These are phyloP conservation scores for Dinoponera quadriceps DNA, from an alignment of 1,140 invertebrate species.

Conservation along the genomic window DNA sequence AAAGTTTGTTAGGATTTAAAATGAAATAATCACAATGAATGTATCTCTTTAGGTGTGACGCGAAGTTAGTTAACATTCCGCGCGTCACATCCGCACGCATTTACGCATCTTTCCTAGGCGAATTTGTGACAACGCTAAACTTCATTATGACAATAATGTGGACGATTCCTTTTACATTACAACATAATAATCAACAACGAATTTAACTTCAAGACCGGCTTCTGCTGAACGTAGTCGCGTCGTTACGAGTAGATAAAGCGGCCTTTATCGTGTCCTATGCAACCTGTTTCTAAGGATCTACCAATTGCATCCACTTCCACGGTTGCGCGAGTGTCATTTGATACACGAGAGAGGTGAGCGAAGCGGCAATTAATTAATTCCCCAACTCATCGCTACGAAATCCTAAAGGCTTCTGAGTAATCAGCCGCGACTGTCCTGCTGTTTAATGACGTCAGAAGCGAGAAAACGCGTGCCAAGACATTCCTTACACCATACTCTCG, in stretches of 20 bases:
- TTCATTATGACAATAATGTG: not conserved
- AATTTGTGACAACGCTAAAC: constrained; percentile 1
- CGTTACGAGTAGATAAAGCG: constrained; percentile 24
- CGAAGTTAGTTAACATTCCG: constrained; percentile 10
- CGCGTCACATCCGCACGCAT: not conserved
- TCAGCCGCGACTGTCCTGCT: no score
- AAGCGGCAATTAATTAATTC: not conserved
- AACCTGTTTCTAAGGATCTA: constrained; percentile 23
- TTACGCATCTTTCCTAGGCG: not conserved
- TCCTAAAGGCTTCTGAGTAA: no score
- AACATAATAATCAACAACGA: constrained; percentile 6
- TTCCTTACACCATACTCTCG: no score
- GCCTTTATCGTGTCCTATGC: constrained; percentile 16
- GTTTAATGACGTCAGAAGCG: no score
- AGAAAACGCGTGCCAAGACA: no score
- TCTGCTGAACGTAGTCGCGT: not conserved
- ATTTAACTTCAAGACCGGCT: constrained; percentile 20
- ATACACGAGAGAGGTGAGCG: constrained; percentile 31
- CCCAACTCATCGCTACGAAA: not conserved
- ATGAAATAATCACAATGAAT: not conserved
- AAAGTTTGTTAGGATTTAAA: not conserved
- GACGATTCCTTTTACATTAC: not conserved
- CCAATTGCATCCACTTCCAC: constrained; percentile 30
- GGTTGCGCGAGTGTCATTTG: constrained; percentile 3
- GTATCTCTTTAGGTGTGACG: not conserved